These are phyloP conservation scores for Melipona quadrifasciata DNA, from an alignment of 1,140 invertebrate genomes.

Conservation along the genomic window DNA sequence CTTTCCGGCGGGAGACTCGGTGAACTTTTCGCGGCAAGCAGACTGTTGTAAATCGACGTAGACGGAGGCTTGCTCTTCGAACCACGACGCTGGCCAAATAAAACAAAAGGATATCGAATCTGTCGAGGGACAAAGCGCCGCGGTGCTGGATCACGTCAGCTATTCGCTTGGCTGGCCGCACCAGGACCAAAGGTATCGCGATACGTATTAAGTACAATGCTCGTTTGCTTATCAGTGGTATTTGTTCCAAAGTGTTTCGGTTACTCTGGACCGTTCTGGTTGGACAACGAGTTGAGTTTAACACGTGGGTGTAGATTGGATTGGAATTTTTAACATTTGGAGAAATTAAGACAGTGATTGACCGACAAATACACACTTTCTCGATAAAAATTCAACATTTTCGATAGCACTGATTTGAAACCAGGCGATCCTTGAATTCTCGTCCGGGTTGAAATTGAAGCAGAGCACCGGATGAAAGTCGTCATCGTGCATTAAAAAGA, in stretches of 20 bases:
- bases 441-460: background rate
- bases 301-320: background rate
- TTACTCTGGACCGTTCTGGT: background rate
- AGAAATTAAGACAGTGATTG: too few species aligned
- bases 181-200: background rate
- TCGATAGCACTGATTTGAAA: background rate
- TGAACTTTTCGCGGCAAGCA: conserved; percentile 30
- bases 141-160: background rate
- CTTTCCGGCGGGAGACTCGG: conserved; percentile 19
- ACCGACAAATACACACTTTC: too few species aligned
- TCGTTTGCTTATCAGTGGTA: background rate
- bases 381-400: background rate
- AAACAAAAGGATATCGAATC: conserved; percentile 6
- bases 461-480: background rate
- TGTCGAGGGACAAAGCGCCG: background rate
- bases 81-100: background rate
- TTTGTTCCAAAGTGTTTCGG: background rate
- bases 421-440: background rate
- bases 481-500: conserved; percentile 2
- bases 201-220: background rate
- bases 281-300: background rate
- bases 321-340: too few species aligned
- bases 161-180: conserved; percentile 2
- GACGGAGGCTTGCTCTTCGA: background rate
- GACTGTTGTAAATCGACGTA: conserved; percentile 26